Percentiles rank a stretch among this genome's conserved stretches.
These are phyloP conservation scores for Guaruba guarouba DNA, from an alignment of 2,113 vertebrate species.

Conservation along the genomic window DNA sequence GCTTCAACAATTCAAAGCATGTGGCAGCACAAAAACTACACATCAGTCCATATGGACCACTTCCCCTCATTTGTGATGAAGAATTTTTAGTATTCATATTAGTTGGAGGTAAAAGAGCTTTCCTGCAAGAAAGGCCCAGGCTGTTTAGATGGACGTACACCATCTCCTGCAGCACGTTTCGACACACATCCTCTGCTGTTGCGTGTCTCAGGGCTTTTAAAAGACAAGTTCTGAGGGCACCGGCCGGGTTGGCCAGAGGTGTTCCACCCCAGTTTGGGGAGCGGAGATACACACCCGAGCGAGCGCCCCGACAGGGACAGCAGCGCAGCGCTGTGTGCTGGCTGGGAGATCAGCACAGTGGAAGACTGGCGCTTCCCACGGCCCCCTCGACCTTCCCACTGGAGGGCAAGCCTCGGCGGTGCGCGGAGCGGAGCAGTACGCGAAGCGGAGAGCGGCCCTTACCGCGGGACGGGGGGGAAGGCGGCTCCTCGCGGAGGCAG, in stretches of 20 bases:
- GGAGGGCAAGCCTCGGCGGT: not conserved
- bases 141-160: rapidly evolving
- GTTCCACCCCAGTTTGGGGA: not conserved
- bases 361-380: not conserved
- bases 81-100: not conserved
- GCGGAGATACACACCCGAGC: not conserved
- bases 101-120: not conserved
- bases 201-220: not conserved
- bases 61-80: not conserved
- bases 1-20: not conserved
- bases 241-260: not conserved
- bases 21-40: not conserved
- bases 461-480: constrained; percentile 74
- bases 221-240: not conserved
- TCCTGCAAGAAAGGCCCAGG: not conserved
- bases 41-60: rapidly evolving
- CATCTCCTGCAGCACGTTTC: rapidly evolving
- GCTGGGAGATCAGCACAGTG: not conserved
- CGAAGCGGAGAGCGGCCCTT: constrained; percentile 4
- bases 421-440: not conserved
- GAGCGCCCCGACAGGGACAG: not conserved
- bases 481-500: constrained; percentile 13
- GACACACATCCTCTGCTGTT: not conserved
- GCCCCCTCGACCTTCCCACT: not conserved
- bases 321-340: rapidly evolving